Evolutionary conservation across 1,140 invertebrate species (phyloP), one percentile per base, ranked within the genome.

Genomic region (Ephestia elutella): DNA sequence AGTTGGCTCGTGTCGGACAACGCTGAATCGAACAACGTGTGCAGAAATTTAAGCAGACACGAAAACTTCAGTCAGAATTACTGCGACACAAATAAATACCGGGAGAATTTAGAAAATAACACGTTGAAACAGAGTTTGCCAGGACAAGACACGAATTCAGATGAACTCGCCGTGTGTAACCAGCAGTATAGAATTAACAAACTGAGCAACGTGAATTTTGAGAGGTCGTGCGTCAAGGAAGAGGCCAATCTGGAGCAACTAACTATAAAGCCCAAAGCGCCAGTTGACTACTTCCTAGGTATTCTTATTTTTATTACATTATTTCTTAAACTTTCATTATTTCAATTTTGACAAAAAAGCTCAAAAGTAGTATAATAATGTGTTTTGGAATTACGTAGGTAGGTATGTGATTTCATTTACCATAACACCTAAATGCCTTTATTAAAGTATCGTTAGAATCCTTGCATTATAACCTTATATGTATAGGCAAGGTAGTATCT

Each of bases 131-230:
- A 32, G 38, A 44, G 28, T 54, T 32, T 32, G 30, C 30, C 0
- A 28, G 25, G 4, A 54, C 25, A 17, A 54, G 30, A 21, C 44
- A 21, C 13, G 48, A 28, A 18, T 18, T 21, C 63, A 44, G 68
- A 64, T 61, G 71, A 79, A 63, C 59, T 60, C 9, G 58, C 48
- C 60, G 67, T 83, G 56, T 86, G 74, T 65, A 83, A 86, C 62
- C 70, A 53, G 49, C 80, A 82, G 58, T 86, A 81, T 56, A 68
- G 69, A 63, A 70, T 83, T 54, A 80, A 76, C 60, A 63, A 51
- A 49, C 66, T 68, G 55, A 75, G 64, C 13, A 71, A 71, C 57
- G 49, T 57, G 56, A 65, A 67, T 54, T 62, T 55, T 13, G 49
- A 20, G 25, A 60, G 59, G 35, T 56, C 61, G 17, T 56, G 56